Evolutionary conservation across 2,113 vertebrate species (phyloP).

Genomic region (Oenanthe oenanthe): DNA sequence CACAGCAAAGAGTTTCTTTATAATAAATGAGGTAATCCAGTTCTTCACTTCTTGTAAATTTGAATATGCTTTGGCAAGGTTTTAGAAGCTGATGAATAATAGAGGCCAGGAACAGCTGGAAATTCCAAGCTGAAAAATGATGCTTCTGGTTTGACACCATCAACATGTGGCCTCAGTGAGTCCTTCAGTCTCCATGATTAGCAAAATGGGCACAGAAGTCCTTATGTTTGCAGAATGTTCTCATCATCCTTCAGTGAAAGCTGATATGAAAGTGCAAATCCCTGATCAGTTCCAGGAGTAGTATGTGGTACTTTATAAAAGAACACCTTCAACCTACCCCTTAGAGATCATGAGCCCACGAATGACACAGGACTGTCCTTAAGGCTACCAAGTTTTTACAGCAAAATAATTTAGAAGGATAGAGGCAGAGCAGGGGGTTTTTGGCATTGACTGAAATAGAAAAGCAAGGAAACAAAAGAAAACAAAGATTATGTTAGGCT

Average conservation of each 20-base stretch:
- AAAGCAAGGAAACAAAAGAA: not conserved
- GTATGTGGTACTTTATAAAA: not conserved
- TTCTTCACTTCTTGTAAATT: not conserved
- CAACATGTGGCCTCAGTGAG: fast-evolving
- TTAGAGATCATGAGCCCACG: not conserved
- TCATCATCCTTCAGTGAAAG: not conserved
- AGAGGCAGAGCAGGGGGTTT: fast-evolving
- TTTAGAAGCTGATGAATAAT: not conserved
- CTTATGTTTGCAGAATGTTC: not conserved
- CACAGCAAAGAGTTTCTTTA: not conserved
- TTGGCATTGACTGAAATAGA: not conserved
- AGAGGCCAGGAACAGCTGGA: not conserved
- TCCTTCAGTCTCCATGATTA: not conserved
- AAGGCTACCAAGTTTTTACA: not conserved
- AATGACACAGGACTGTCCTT: not conserved
- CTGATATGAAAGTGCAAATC: not conserved
- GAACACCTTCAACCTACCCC: not conserved
- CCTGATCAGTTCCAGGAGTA: not conserved
- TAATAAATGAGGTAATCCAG: not conserved
- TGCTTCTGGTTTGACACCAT: not conserved
- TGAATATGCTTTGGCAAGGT: not conserved
- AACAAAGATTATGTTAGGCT: not conserved
- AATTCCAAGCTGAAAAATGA: not conserved
- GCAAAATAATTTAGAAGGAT: not conserved
- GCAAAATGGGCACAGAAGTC: not conserved